Evolutionary conservation across 2,888 invertebrate species (phyloP), one percentile per base, ranked within the genome.

Genomic region (Fissipunctia ypsillon): DNA sequence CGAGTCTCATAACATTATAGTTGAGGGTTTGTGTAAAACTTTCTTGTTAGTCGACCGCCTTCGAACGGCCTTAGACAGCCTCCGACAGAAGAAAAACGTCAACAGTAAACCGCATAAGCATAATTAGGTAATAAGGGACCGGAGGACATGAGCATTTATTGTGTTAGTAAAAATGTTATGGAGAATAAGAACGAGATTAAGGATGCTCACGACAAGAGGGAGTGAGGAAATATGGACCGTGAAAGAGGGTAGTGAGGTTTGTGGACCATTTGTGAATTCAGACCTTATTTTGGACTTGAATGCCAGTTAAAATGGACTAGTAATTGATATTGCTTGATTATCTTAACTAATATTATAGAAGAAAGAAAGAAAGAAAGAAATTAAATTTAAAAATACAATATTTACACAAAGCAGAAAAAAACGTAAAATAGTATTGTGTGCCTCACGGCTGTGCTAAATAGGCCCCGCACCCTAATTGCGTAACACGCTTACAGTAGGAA

Each of bases 141-240:
- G 28, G 25, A 50, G 9, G 25, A 64, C 67, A 71, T 50, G 57
- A 45, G 45, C 50, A 22, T 14, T 31, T 48, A 3, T 78, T 54
- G n/a, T 65, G 57, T 70, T 19, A 45, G 68, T 59, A 60, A 69
- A 77, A 54, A 80, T 65, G 43, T 80, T 76, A 70, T 71, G 64
- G 59, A 57, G 52, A 3, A 54, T 75, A 69, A 52, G 50, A 54
- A 52, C 35, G 25, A 50, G 63, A 80, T 63, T 70, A 80, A 54
- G 76, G 73, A 38, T 52, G 48, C 38, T 57, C 31, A 57, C 22
- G 50, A 48, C 14, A 48, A 60, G 52, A 76, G 25, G 25, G 28
- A 73, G 25, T 7, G 5, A 19, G 35, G 31, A 70, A 71, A 78
- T 70, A 76, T 59, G 43, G 43, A 14, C 35, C 3, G 63, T 43